Conservation (phyloP, 2,113 vertebrate genomes). For the Takifugu flavidus region DNA sequence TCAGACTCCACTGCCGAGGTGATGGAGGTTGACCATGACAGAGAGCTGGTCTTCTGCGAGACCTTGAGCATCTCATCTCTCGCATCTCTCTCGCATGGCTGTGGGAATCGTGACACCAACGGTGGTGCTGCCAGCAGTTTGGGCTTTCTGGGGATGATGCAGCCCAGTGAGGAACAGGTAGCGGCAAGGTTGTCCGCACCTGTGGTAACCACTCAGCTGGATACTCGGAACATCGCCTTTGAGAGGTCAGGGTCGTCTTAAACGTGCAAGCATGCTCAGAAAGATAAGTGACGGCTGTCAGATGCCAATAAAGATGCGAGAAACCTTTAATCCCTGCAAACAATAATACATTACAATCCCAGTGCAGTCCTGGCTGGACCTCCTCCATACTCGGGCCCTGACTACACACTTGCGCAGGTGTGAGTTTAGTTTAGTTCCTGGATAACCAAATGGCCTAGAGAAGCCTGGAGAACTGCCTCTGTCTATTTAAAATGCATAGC, state of each 20-base stretch:
- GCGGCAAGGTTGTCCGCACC: conserved; percentile 87
- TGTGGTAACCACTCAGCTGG: conserved; percentile 93
- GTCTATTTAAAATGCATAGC: too few relatives aligned
- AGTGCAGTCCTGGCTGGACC: too few relatives aligned
- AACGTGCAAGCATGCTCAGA: too few relatives aligned
- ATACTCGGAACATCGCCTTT: conserved; percentile 95
- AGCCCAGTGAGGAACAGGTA: conserved; percentile 95
- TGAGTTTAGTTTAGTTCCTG: too few relatives aligned
- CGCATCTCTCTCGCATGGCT: conserved; percentile 44
- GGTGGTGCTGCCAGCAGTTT: conserved; percentile 61
- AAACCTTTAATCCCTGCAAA: too few relatives aligned
- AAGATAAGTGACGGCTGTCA: too few relatives aligned
- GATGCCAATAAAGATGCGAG: too few relatives aligned
- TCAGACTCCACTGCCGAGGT: conserved; percentile 89
- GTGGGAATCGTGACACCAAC: conserved; percentile 50
- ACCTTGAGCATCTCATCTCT: conserved; percentile 84
- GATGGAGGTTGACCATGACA: conserved; percentile 98
- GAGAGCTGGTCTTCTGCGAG: conserved; percentile 90
- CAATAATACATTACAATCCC: too few relatives aligned
- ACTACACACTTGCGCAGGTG: too few relatives aligned
- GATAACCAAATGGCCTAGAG: too few relatives aligned
- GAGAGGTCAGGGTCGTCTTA: conserved; percentile 81
- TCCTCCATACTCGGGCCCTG: too few relatives aligned
- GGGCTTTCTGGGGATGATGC: conserved; percentile 82
- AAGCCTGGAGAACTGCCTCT: too few relatives aligned